Evolutionary conservation across 1,140 invertebrate genomes (phyloP), one percentile per base, ranked within the genome.

Genomic region (Bombus huntii): DNA sequence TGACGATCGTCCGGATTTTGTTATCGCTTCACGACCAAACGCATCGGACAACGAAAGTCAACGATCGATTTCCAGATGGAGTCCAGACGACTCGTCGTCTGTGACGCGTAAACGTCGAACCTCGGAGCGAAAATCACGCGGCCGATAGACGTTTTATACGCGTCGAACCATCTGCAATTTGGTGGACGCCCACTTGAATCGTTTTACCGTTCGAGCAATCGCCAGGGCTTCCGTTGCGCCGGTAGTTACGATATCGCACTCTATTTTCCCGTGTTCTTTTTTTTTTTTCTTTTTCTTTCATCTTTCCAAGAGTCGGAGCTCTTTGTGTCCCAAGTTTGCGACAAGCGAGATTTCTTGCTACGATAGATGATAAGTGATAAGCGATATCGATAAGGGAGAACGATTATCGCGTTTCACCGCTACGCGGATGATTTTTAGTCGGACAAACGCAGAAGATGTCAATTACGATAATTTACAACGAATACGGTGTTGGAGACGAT

Each of bases 161-260:
- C 47, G 47, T 53, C 47, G 47, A 53, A 22, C 0, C 18, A 53
- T 53, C 47, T 53, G 47, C 18, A 6, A 53, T 53, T 53, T 22
- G 15, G 47, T 53, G 47, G 47, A 53, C 18, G 47, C 5, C 18
- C 47, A 53, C 47, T 53, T 53, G 47, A 53, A 53, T 53, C 47
- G 18, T 5, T 53, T 53, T 18, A 18, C 47, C 47, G 47, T 53
- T 53, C 47, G 15, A 5, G 1, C 47, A 18, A 53, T 53, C 47
- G 47, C 0, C 47, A 18, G 5, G 47, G 47, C 47, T 53, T 22
- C 47, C 91, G 88, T 44, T 87, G 88, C 80, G 87, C 78, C 74
- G 86, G 79, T 80, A 28, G 39, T 42, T 39, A 79, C 85, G 86
- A 71, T 76, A 82, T 88, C 85, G 18, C 34, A 9, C 85, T 73